A percentile compares a stretch with the other conserved stretches of the same genome.
Conservation (phyloP, 2,888 invertebrate genomes). For the Phlogophora meticulosa region DNA sequence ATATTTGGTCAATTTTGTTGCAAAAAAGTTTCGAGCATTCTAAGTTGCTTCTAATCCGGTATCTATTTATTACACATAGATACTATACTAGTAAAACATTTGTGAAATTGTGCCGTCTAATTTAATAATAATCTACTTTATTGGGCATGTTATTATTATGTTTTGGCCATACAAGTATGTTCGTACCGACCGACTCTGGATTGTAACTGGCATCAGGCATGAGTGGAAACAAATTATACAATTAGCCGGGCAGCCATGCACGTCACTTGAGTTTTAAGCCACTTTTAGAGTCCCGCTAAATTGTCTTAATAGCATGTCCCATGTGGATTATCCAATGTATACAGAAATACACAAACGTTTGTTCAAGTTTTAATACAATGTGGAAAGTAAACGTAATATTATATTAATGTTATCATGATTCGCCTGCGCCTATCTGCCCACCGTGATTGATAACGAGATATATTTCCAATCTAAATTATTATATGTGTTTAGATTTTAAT, state of each 20-base stretch:
- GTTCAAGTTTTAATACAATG: background rate
- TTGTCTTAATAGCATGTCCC: constrained; percentile 1
- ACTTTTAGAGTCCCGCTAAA: constrained; percentile 1
- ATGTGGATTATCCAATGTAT: background rate
- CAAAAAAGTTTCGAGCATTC: no score
- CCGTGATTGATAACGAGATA: constrained; percentile 28
- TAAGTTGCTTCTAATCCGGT: no score
- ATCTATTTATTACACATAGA: no score
- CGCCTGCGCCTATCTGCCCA: constrained; percentile 22
- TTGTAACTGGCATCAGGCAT: no score
- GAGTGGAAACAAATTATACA: constrained; percentile 25
- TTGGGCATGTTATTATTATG: no score
- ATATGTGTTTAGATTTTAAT: constrained; percentile 8
- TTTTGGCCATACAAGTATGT: no score
- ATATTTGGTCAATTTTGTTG: no score
- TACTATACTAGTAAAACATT: no score
- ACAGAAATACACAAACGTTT: background rate
- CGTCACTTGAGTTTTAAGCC: background rate
- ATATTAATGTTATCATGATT: constrained; percentile 20
- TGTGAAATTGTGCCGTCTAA: no score
- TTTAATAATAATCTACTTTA: no score
- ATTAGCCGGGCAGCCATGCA: background rate
- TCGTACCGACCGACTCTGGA: no score
- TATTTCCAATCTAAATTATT: constrained; percentile 18
- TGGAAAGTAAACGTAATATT: constrained; percentile 2